A percentile compares a stretch with the other conserved stretches of the same genome.
phyloP scores from a whole-genome alignment of 2,797 vertebrate species.

The Lacerta bilineata region DNA sequence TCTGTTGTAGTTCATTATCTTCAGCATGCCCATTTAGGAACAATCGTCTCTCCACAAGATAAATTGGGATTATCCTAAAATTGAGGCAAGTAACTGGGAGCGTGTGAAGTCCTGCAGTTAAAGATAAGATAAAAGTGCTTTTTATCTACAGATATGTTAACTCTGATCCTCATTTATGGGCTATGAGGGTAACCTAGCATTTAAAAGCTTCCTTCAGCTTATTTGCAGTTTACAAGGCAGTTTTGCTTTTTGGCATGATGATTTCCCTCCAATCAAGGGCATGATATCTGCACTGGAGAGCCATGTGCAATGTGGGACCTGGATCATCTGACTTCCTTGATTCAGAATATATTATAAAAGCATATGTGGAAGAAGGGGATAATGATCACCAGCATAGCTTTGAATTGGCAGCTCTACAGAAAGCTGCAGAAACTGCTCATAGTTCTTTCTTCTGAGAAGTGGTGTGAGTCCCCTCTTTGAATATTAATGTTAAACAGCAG shows the following conservation, averaged over 20 bases:
- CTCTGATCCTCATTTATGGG: not conserved
- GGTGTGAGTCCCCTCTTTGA: not conserved
- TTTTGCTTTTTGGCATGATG: not conserved
- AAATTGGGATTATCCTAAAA: not conserved
- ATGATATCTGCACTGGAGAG: too few species aligned
- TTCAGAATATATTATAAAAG: slow-evolving; percentile 7
- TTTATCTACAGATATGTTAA: not conserved
- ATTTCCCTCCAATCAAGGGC: not conserved
- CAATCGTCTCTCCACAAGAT: not conserved
- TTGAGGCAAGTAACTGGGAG: not conserved
- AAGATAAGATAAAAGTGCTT: not conserved
- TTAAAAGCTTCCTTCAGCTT: not conserved
- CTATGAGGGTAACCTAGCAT: not conserved
- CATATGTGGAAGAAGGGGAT: not conserved
- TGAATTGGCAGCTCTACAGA: too few species aligned
- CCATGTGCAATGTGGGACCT: not conserved
- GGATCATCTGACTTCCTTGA: not conserved
- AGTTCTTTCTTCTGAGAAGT: not conserved
- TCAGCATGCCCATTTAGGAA: not conserved
- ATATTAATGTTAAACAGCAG: too few species aligned
- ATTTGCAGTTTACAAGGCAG: not conserved
- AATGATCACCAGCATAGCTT: too few species aligned
- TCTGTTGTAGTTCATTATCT: not conserved
- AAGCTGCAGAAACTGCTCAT: too few species aligned
- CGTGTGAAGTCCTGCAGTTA: not conserved